These are phyloP conservation scores for Hemaris fuciformis DNA, from an alignment of 2,888 invertebrate genomes.

Conservation along the genomic window DNA sequence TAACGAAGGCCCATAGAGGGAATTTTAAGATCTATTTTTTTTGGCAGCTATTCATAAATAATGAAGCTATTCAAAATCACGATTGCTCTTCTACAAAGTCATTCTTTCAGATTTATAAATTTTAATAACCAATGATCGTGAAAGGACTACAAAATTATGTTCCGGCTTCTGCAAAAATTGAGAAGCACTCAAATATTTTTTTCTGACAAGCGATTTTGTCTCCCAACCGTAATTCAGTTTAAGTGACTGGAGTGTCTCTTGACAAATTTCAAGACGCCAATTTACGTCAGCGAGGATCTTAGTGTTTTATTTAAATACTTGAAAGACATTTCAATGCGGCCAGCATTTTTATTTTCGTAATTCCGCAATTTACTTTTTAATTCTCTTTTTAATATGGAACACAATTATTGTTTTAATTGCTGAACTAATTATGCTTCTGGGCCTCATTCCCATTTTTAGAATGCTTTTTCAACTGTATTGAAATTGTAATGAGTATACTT, in stretches of 20 bases:
- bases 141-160: not conserved
- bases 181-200: not conserved
- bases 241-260: not conserved
- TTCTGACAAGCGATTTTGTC: not conserved
- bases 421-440: too few species aligned
- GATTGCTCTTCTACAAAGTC: too few species aligned
- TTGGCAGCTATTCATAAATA: too few species aligned
- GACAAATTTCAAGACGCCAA: not conserved
- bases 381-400: not conserved
- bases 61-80: too few species aligned
- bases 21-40: too few species aligned
- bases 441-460: too few species aligned
- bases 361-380: not conserved
- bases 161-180: not conserved
- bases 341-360: not conserved
- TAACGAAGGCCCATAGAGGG: too few species aligned
- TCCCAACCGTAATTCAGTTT: not conserved
- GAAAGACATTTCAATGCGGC: not conserved
- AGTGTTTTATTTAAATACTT: not conserved
- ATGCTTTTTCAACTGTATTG: too few species aligned
- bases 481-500: too few species aligned
- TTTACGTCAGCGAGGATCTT: not conserved
- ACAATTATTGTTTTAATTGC: not conserved
- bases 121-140: too few species aligned
- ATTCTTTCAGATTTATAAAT: too few species aligned